Base-by-base conservation (phyloP, 2,888 invertebrate genomes). In the Parascotia fuliginaria region DNA sequence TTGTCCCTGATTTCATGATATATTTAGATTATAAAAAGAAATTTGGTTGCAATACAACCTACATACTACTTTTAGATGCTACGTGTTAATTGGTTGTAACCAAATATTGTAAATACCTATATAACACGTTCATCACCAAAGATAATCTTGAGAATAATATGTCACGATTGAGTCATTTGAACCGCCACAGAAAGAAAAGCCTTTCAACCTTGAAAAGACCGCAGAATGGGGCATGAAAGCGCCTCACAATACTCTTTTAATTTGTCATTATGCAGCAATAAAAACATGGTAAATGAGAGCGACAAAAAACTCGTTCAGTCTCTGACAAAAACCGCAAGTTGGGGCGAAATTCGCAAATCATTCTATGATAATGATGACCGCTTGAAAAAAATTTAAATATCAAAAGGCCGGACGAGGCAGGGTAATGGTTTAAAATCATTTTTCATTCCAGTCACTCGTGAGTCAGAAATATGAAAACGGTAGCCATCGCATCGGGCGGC, bases 351-450 rank as follows among this genome's bases (percentile, higher is more conserved):
- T 89, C 87, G 92, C 92, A 90, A 88, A 89, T 92, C 92, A 92
- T 89, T 77, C 86, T 78, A 77, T 74, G 83, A 77, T 92, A 92
- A 92, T 92, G 90, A 91, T 75, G 87, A 83, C 83, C 89, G 90
- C 91, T 91, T 90, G 86, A 90, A 92, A 92, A 90, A 90, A 92
- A 91, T 88, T 92, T 91, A 92, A 91, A 92, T 92, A 92, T 92
- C 90, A 92, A 91, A 91, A 91, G 91, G 85, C 87, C 86, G 91
- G 91, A 89, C 92, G 89, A 86, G 87, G 84, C 88, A 77, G 85
- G 83, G 82, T 92, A 92, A 92, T 92, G 92, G 91, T 92, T 92
- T 92, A 90, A 92, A 92, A 87, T 87, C 92, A 92, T 92, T 92
- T 91, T 91, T 92, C 92, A 91, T 91, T 85, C 86, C 84, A 88